Evolutionary conservation across 2,113 vertebrate genomes (phyloP).

Genomic region (Vimba vimba): DNA sequence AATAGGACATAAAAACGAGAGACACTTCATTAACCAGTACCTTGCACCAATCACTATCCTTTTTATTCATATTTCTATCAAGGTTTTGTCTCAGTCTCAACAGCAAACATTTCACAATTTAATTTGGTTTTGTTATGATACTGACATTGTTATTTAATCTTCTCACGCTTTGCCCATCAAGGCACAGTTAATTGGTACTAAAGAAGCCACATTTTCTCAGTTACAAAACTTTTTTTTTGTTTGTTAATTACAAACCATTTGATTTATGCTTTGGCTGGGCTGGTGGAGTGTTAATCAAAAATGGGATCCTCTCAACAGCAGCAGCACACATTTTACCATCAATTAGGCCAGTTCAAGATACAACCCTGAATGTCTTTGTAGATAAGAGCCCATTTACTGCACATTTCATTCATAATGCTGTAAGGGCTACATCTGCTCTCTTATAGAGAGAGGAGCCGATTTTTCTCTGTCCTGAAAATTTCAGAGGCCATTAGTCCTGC

Average conservation of each 20-base stretch:
- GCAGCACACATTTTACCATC: neutral
- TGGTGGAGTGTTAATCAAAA: conserved; percentile 1
- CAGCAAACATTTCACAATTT: neutral
- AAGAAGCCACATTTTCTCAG: neutral
- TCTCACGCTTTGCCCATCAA: neutral
- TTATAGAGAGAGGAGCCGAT: conserved; percentile 12
- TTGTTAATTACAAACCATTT: neutral
- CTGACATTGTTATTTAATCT: neutral
- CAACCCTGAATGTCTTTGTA: neutral
- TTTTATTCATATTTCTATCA: neutral
- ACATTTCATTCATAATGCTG: conserved; percentile 33
- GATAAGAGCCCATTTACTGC: conserved; percentile 9
- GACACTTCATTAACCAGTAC: neutral
- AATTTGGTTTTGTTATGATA: neutral
- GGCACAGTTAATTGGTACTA: neutral
- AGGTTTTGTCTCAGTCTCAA: too few species aligned
- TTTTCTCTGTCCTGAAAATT: conserved; percentile 37
- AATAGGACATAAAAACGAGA: neutral
- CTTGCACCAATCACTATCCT: neutral
- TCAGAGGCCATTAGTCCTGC: conserved; percentile 68
- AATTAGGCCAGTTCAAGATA: conserved; percentile 21
- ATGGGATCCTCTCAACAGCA: neutral
- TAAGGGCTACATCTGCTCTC: neutral
- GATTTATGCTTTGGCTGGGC: neutral
- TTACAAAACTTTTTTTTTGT: neutral